A percentile compares a stretch with the other conserved stretches of the same genome.
phyloP scores from a whole-genome alignment of 2,888 invertebrate species.

The Orgyia antiqua region DNA sequence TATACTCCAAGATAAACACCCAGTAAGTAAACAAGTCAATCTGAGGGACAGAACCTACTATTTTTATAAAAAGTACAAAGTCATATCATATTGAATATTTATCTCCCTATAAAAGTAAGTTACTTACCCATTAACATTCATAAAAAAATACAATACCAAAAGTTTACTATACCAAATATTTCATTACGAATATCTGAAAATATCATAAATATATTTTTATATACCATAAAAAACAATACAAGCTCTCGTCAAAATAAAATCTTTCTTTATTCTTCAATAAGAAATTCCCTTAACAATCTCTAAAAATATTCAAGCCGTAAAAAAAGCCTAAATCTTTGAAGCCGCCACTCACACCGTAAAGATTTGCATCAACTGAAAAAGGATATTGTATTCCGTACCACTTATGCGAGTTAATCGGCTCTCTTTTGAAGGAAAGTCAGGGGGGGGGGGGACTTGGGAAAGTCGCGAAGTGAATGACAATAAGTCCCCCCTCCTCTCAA shows the following conservation, averaged over 20 bases:
- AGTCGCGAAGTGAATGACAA: conserved; percentile 22
- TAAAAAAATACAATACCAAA: too few relatives aligned
- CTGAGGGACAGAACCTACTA: too few relatives aligned
- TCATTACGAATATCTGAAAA: neutral
- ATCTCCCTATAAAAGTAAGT: too few relatives aligned
- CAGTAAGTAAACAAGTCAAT: too few relatives aligned
- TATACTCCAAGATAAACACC: too few relatives aligned
- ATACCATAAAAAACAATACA: neutral
- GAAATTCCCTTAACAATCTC: conserved; percentile 6
- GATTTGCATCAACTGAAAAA: conserved; percentile 31
- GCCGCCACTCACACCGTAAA: conserved; percentile 23
- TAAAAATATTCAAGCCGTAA: conserved; percentile 10
- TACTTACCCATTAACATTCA: too few relatives aligned
- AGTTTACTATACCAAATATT: too few relatives aligned
- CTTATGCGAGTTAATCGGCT: conserved; percentile 40
- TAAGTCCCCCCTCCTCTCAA: too few relatives aligned
- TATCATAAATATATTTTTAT: neutral
- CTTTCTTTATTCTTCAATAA: conserved; percentile 4
- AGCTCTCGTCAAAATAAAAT: too few relatives aligned
- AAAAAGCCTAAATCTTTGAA: conserved; percentile 14
- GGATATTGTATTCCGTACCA: conserved; percentile 33
- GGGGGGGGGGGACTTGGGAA: conserved; percentile 4
- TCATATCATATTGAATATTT: too few relatives aligned
- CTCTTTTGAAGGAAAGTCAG: conserved; percentile 9
- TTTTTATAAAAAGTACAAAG: too few relatives aligned